phyloP scores from a whole-genome alignment of 2,113 vertebrate genomes.

The Cygnus atratus region DNA sequence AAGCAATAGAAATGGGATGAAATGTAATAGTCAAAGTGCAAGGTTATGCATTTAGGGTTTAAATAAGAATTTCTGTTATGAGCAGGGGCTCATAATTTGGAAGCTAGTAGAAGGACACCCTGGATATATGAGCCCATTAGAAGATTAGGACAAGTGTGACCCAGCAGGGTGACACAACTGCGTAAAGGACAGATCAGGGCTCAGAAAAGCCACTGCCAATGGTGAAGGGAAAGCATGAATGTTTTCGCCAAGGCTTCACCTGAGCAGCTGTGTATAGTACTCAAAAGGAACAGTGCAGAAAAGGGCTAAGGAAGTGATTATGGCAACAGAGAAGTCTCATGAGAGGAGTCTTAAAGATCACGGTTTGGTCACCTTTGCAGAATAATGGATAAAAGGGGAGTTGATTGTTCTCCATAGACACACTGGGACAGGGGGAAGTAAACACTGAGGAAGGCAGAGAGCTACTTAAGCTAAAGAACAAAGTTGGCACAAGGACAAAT shows the following conservation, averaged over 20 bases:
- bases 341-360: neutral
- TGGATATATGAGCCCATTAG: constrained; percentile 1
- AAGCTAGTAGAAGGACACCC: neutral
- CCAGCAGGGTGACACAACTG: neutral
- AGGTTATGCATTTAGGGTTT: constrained; percentile 33
- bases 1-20: constrained; percentile 28
- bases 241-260: neutral
- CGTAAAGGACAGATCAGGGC: neutral
- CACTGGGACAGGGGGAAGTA: neutral
- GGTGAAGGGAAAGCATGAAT: neutral
- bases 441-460: neutral
- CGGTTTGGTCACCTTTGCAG: neutral
- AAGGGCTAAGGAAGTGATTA: neutral
- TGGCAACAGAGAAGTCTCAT: neutral
- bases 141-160: neutral
- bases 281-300: neutral
- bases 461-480: neutral
- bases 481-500: constrained; percentile 35
- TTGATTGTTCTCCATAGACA: neutral
- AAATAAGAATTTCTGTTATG: constrained; percentile 21
- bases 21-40: constrained; percentile 34
- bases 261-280: neutral
- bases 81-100: constrained; percentile 3
- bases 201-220: neutral
- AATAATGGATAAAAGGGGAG: neutral